Evolutionary conservation across 2,797 vertebrate species (phyloP).

Genomic region (Knipowitschia caucasica): DNA sequence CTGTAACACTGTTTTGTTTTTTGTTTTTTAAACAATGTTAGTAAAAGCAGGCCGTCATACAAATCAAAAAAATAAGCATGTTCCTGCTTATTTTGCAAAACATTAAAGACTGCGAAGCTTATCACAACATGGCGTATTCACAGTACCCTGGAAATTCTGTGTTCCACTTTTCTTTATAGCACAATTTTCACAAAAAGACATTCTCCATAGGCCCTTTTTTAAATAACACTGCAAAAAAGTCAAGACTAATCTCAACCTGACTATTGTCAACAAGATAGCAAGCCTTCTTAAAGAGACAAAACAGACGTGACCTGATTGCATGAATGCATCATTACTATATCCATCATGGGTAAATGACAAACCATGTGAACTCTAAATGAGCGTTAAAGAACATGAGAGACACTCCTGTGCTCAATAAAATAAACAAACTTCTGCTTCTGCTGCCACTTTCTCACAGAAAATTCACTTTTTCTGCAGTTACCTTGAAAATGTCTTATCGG

Average conservation of each 20-base stretch:
- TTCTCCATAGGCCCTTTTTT: slow-evolving; percentile 32
- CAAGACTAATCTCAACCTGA: slow-evolving; percentile 59
- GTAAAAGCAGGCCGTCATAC: too few species aligned
- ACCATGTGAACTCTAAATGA: slow-evolving; percentile 68
- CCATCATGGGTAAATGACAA: slow-evolving; percentile 62
- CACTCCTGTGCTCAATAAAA: slow-evolving; percentile 75
- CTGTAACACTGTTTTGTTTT: too few species aligned
- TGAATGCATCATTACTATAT: slow-evolving; percentile 71
- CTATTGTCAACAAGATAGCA: slow-evolving; percentile 67
- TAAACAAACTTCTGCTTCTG: slow-evolving; percentile 73
- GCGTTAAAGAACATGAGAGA: slow-evolving; percentile 67
- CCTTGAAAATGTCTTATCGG: slow-evolving; percentile 68
- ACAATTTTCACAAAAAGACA: slow-evolving; percentile 27
- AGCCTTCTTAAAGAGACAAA: slow-evolving; percentile 67
- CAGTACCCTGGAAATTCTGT: slow-evolving; percentile 56
- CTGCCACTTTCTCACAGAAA: slow-evolving; percentile 71
- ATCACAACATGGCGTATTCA: too few species aligned
- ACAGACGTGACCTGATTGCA: slow-evolving; percentile 67
- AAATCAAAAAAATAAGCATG: too few species aligned
- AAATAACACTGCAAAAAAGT: slow-evolving; percentile 55
- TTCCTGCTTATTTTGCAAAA: too few species aligned
- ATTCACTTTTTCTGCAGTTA: slow-evolving; percentile 53
- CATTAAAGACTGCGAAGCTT: too few species aligned
- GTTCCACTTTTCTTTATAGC: too few species aligned
- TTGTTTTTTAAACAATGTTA: too few species aligned